Percentiles rank a stretch among this genome's conserved stretches.
These are phyloP conservation scores for Illadopsis cleaveri DNA, from an alignment of 2,113 vertebrate species.

Conservation along the genomic window DNA sequence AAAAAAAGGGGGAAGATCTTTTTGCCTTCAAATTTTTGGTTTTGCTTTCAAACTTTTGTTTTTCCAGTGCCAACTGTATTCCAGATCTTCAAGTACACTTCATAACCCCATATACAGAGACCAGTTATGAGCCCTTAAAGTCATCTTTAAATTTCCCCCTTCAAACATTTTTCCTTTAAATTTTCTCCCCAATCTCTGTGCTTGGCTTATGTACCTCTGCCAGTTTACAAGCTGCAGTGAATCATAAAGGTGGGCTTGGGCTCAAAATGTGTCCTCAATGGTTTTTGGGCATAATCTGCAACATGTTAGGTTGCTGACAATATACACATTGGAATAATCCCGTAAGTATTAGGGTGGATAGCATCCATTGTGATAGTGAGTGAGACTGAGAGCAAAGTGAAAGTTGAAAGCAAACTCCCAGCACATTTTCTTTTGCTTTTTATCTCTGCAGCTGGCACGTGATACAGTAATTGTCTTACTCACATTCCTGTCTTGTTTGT, in stretches of 20 bases:
- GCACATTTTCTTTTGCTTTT: not conserved
- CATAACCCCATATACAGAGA: not conserved
- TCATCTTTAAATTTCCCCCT: not conserved
- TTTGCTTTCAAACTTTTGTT: not conserved
- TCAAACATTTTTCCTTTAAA: not conserved
- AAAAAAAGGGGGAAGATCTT: rapidly evolving
- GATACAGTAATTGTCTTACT: not conserved
- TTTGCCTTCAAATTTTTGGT: not conserved
- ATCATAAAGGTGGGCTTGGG: not conserved
- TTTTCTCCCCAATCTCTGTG: not conserved
- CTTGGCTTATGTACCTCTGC: not conserved
- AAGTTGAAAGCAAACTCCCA: not conserved
- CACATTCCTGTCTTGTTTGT: not conserved
- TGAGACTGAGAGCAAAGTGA: not conserved
- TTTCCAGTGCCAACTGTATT: not conserved
- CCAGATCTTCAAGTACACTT: not conserved
- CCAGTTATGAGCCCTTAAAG: not conserved
- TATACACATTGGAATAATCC: not conserved
- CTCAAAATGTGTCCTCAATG: not conserved
- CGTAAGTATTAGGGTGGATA: not conserved
- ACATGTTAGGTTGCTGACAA: not conserved
- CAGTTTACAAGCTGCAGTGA: not conserved
- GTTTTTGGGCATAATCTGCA: not conserved
- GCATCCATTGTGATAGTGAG: not conserved
- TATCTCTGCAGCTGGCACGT: not conserved